These are phyloP conservation scores for Sipha maydis DNA, from an alignment of 2,888 invertebrate species.

Conservation along the genomic window DNA sequence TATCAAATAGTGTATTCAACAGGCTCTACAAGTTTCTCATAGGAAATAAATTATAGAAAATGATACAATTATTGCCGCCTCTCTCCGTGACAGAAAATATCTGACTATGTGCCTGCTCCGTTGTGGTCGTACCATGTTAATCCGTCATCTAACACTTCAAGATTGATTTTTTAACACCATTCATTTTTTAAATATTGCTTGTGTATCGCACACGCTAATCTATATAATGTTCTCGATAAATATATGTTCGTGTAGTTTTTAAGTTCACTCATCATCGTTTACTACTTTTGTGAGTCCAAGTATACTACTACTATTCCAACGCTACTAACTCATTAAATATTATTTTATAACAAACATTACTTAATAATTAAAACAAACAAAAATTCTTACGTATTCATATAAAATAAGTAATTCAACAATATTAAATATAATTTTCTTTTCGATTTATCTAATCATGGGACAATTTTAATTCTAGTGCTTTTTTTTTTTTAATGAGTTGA, in stretches of 20 bases:
- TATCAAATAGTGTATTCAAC: too few relatives aligned
- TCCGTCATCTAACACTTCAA: background rate
- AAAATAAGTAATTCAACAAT: constrained; percentile 1
- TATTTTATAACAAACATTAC: background rate
- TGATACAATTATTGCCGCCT: too few relatives aligned
- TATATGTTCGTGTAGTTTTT: background rate
- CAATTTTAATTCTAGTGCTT: constrained; percentile 22
- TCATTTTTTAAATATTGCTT: constrained; percentile 9
- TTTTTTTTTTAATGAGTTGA: background rate
- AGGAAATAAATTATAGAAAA: too few relatives aligned
- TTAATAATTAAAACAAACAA: constrained; percentile 13
- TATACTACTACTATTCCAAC: background rate
- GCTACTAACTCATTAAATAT: background rate
- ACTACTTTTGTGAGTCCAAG: constrained; percentile 9
- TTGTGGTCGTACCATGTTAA: background rate
- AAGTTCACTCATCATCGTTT: constrained; percentile 7
- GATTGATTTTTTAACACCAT: background rate
- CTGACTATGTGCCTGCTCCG: too few relatives aligned
- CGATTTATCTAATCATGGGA: constrained; percentile 29
- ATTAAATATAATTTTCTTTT: background rate
- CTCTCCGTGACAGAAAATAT: too few relatives aligned
- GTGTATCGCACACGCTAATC: background rate
- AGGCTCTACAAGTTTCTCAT: too few relatives aligned
- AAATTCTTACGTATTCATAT: constrained; percentile 27
- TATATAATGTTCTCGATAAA: background rate